Evolutionary conservation across 1,140 invertebrate genomes (phyloP), one percentile per base, ranked within the genome.

Genomic region (Drosophila ananassae): DNA sequence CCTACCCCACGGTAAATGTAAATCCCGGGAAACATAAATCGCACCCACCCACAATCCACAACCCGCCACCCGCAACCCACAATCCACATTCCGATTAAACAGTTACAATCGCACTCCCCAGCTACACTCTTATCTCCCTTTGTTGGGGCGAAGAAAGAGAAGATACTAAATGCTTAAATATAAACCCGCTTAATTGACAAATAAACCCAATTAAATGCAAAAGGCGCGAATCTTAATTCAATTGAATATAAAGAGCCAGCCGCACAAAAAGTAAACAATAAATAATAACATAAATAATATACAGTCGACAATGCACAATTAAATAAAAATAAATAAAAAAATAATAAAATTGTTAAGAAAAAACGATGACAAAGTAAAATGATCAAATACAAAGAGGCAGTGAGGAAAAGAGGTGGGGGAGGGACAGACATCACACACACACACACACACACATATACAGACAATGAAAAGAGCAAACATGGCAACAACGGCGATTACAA

Each of bases 301-400:
- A 62, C 62, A 79, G 79, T 64, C 39, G 56, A 75, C 71, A 82
- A 78, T 71, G 79, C 69, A 82, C 74, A 84, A 83, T 83, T 84
- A 84, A 79, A 75, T 64, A 66, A 76, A 79, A 84, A 79, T 78
- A 73, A 73, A 80, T 64, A 22, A 41, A 55, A 57, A 39, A 25
- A 41, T 6, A 28, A 28, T 28, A 28, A 28, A 6, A 28, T 6
- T 28, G 0, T 28, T 28, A 28, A 28, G 25, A 73, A 50, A 73
- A 66, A 69, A 53, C 75, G 79, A 87, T 83, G 75, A 77, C 72
- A 66, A 66, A 62, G 71, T 62, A 72, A 89, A 87, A 73, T 82
- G 71, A 82, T 71, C 78, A 66, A 54, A 56, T 53, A 61, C 61
- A 69, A 62, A 58, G 32, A 46, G 52, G 55, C 34, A 32, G 12